These are phyloP conservation scores for Apocheima hispidaria DNA, from an alignment of 2,888 invertebrate genomes.

Conservation along the genomic window DNA sequence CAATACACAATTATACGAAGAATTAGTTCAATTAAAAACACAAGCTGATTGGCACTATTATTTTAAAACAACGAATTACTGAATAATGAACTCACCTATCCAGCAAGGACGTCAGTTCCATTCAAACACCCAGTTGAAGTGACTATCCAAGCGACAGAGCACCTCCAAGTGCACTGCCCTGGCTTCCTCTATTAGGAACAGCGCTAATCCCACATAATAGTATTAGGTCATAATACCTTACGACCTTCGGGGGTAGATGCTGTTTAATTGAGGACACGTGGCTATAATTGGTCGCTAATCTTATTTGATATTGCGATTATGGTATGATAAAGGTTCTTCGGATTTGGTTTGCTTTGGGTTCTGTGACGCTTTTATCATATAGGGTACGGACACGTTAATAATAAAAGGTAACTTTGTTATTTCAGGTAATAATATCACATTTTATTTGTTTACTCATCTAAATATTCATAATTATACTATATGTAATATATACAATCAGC, in stretches of 20 bases:
- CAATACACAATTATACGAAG: not conserved
- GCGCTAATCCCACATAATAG: conserved; percentile 68
- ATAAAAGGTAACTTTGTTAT: not conserved
- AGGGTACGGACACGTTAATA: not conserved
- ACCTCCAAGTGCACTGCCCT: conserved; percentile 70
- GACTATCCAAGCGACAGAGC: conserved; percentile 51
- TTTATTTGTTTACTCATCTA: too few relatives aligned
- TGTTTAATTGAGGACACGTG: conserved; percentile 62
- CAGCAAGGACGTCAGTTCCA: conserved; percentile 50
- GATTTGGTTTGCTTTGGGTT: conserved; percentile 19
- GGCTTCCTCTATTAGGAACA: conserved; percentile 77
- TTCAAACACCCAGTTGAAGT: conserved; percentile 53
- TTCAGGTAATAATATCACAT: not conserved
- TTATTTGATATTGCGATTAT: conserved; percentile 36
- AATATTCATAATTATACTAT: too few relatives aligned
- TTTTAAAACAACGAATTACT: conserved; percentile 1
- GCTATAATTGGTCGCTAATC: conserved; percentile 52
- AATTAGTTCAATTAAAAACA: not conserved
- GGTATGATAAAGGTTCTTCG: conserved; percentile 41
- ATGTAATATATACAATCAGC: not conserved
- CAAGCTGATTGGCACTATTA: not conserved
- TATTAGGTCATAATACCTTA: conserved; percentile 70
- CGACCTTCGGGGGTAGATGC: conserved; percentile 66
- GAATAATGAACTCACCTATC: conserved; percentile 44
- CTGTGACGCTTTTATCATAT: not conserved